Evolutionary conservation across 2,888 invertebrate genomes (phyloP).

Genomic region (Diogma glabrata): DNA sequence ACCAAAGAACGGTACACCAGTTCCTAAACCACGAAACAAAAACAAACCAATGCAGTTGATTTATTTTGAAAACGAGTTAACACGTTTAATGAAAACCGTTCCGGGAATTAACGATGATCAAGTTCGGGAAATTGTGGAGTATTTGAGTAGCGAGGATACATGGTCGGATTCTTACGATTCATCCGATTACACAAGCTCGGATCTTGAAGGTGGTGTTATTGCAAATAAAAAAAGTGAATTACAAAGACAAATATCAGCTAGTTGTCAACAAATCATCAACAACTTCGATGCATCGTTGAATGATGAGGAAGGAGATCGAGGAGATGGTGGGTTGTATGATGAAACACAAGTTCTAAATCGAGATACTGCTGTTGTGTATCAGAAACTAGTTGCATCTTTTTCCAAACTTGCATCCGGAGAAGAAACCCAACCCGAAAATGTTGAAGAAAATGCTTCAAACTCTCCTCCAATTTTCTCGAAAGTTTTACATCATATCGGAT

Average conservation of each 20-base stretch:
- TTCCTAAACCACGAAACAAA: slow-evolving; percentile 47
- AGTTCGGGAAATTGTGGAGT: slow-evolving; percentile 84
- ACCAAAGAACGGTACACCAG: slow-evolving; percentile 40
- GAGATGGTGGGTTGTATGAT: slow-evolving; percentile 39
- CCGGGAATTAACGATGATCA: slow-evolving; percentile 84
- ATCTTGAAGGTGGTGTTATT: slow-evolving; percentile 55
- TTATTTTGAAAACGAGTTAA: slow-evolving; percentile 82
- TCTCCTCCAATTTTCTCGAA: slow-evolving; percentile 80
- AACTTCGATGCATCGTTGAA: slow-evolving; percentile 60
- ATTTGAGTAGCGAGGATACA: slow-evolving; percentile 82
- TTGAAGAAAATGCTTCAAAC: slow-evolving; percentile 42
- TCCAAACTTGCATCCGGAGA: slow-evolving; percentile 58
- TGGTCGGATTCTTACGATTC: slow-evolving; percentile 92
- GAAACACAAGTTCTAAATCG: slow-evolving; percentile 44
- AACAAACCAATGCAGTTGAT: slow-evolving; percentile 75
- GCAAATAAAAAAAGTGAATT: slow-evolving; percentile 53
- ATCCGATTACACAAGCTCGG: slow-evolving; percentile 83
- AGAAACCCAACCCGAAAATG: slow-evolving; percentile 32
- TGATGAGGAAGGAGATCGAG: slow-evolving; percentile 44
- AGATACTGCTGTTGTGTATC: slow-evolving; percentile 79
- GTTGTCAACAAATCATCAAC: slow-evolving; percentile 77
- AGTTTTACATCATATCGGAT: slow-evolving; percentile 87
- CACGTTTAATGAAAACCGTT: slow-evolving; percentile 84
- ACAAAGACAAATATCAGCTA: slow-evolving; percentile 76
- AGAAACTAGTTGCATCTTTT: slow-evolving; percentile 72